Evolutionary conservation across 2,888 invertebrate genomes (phyloP), one percentile per base, ranked within the genome.

Genomic region (Drosophila barbarae): DNA sequence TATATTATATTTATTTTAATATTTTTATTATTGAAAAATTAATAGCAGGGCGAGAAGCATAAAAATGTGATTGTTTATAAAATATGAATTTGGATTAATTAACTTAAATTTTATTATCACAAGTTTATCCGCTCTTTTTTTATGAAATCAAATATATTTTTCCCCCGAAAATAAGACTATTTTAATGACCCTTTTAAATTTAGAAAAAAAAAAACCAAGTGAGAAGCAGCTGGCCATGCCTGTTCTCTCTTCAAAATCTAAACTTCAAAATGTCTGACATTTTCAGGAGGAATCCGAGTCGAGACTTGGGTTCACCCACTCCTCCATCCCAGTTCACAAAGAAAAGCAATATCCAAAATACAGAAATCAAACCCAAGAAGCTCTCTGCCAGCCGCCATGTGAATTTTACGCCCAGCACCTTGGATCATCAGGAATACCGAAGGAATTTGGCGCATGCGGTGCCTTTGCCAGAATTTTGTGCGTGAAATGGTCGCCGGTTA

Each of bases 391-490:
- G 36, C 4, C 15, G 36, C 36, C 36, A 36, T 36, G 36, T 15
- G 8, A 36, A 1, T 8, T 36, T 15, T 9, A 36, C 36, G 3
- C 36, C 36, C 36, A 66, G 54, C 55, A 65, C 67, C 12, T 42
- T 65, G 67, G 42, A 26, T 5, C 49, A 67, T 32, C 32, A 36
- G 36, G 8, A 23, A 1, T 46, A 36, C 5, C 54, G 65, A 5
- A 15, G 15, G n/a, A 3, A 8, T 3, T 7, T 35, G n/a, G 0
- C 1, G n/a, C n/a, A 8, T 3, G 35, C 35, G 1, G n/a, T 35
- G 15, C 35, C 35, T 15, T 35, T n/a, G n/a, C 35, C n/a, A 35
- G 8, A 35, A 35, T n/a, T 35, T 35, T 3, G n/a, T 35, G 7
- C 35, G 35, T 3, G 35, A 35, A 3, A 35, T 35, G 35, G 8